Percentiles rank a stretch among this genome's conserved stretches.
phyloP scores from a whole-genome alignment of 2,113 vertebrate species.

The Platichthys stellatus region DNA sequence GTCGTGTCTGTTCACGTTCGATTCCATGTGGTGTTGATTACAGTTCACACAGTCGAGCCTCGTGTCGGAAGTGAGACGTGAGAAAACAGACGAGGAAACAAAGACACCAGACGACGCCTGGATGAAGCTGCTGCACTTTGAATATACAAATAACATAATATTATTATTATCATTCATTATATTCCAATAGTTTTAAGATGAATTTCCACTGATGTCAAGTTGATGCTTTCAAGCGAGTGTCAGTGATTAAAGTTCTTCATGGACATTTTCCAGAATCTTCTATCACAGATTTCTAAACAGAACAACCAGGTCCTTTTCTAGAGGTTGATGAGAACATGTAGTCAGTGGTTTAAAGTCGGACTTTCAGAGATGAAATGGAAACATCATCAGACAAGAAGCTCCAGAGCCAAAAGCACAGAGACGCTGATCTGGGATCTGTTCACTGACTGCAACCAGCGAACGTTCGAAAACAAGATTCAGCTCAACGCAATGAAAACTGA shows the following conservation, averaged over 20 bases:
- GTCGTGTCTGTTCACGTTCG: not conserved
- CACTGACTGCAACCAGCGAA: not conserved
- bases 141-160: too few relatives aligned
- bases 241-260: too few relatives aligned
- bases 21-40: conserved; percentile 50
- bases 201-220: too few relatives aligned
- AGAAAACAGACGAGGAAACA: conserved; percentile 36
- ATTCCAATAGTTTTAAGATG: too few relatives aligned
- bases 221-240: too few relatives aligned
- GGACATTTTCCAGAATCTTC: too few relatives aligned
- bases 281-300: too few relatives aligned
- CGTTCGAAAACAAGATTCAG: not conserved
- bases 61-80: conserved; percentile 43
- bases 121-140: too few relatives aligned
- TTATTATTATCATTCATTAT: too few relatives aligned
- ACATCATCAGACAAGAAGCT: not conserved
- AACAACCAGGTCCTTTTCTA: too few relatives aligned
- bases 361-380: not conserved
- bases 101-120: not conserved
- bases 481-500: not conserved
- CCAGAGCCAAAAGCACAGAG: not conserved
- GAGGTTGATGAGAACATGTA: too few relatives aligned
- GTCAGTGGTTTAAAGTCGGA: too few relatives aligned
- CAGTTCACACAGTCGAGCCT: conserved; percentile 25
- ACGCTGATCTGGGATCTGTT: not conserved